Conservation (phyloP, 2,888 invertebrate genomes). For the Tetranychus truncatus region DNA sequence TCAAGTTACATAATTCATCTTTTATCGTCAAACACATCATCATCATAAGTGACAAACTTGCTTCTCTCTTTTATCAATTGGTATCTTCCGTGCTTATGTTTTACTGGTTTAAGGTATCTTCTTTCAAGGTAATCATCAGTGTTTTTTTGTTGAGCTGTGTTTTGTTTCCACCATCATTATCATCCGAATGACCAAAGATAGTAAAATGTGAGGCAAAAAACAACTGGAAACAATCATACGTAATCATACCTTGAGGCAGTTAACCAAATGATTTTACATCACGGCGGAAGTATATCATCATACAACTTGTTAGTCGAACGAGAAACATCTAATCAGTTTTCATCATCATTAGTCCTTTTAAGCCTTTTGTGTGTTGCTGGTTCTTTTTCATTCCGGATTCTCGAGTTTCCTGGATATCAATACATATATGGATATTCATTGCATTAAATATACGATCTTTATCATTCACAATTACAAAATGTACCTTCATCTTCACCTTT, state of each 20-base stretch:
- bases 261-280: not conserved
- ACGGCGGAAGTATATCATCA: not conserved
- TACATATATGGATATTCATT: not conserved
- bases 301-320: not conserved
- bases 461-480: not conserved
- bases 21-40: not conserved
- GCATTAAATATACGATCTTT: not conserved
- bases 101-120: not conserved
- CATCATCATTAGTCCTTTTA: not conserved
- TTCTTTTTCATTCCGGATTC: not conserved
- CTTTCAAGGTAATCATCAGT: not conserved
- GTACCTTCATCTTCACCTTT: not conserved
- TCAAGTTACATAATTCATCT: not conserved
- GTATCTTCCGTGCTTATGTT: not conserved
- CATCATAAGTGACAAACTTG: not conserved
- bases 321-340: not conserved
- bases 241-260: not conserved
- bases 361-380: not conserved
- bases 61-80: not conserved
- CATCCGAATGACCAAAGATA: not conserved
- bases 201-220: no score
- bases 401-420: conserved; percentile 1
- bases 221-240: no score
- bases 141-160: no score
- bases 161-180: not conserved